Base-by-base conservation (phyloP, 2,888 invertebrate genomes). In the Subacronicta megacephala region DNA sequence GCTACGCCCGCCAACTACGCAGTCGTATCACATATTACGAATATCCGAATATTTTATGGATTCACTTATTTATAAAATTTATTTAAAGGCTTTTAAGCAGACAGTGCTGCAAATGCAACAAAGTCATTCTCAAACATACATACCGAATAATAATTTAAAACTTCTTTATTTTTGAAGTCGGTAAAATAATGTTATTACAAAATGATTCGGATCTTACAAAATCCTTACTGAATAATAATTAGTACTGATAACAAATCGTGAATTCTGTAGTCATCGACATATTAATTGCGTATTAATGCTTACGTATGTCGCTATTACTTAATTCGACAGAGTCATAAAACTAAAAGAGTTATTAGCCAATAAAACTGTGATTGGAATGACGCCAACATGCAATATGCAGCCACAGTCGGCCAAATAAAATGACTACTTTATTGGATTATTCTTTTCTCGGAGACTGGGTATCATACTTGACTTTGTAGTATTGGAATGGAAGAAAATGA, bases 321-420 rank as follows among this genome's bases (percentile, higher is more conserved):
- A 72, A 78, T 80, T 77, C 70, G 78, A 77, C 77, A 78, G 58
- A 57, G 77, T 73, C 77, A 81, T 80, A 78, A 84, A 83, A 81
- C 80, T 74, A 75, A 77, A 84, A 82, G 81, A 86, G 78, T 82
- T 84, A 85, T 82, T 83, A 81, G 75, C 70, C 80, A 79, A 83
- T 84, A 85, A 85, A 85, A 78, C 73, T 68, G 67, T 75, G 67
- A 81, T 81, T 87, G 87, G 87, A 80, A 41, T 54, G 50, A 52
- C 43, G 83, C 87, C 87, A 87, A 81, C 79, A 81, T 81, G 77
- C 81, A 85, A 77, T 82, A 79, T 75, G 74, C 66, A 78, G 65
- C 57, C 64, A 65, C 62, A 63, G 72, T 60, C 63, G 60, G 47
- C 57, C 47, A 60, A 66, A 58, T 60, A 63, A 73, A 77, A 78